These are phyloP conservation scores for Procambarus clarkii DNA, from an alignment of 1,140 invertebrate genomes.

Conservation along the genomic window DNA sequence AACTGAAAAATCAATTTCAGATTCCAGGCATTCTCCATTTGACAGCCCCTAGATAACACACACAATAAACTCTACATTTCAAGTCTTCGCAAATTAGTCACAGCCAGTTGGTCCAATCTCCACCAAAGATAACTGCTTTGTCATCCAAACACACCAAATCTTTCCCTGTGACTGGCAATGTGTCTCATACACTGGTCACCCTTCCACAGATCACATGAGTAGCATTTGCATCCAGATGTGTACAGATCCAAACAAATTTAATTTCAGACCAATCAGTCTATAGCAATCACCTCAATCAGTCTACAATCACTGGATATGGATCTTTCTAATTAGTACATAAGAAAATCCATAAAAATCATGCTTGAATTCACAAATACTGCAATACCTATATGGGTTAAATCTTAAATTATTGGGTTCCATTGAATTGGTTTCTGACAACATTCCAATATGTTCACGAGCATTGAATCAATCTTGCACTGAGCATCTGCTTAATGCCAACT, in stretches of 20 bases:
- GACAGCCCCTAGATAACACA: slow-evolving; percentile 64
- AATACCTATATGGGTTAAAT: slow-evolving; percentile 69
- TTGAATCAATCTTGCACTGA: slow-evolving; percentile 67
- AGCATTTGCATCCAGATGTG: slow-evolving; percentile 62
- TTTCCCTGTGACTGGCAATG: slow-evolving; percentile 67
- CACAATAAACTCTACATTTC: slow-evolving; percentile 68
- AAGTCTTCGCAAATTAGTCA: slow-evolving; percentile 67
- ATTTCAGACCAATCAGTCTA: slow-evolving; percentile 65
- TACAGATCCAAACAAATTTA: slow-evolving; percentile 60
- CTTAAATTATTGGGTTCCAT: slow-evolving; percentile 67
- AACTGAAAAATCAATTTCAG: slow-evolving; percentile 14
- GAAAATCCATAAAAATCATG: slow-evolving; percentile 70
- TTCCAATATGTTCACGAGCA: slow-evolving; percentile 68
- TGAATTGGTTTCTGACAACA: slow-evolving; percentile 70
- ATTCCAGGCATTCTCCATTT: slow-evolving; percentile 36
- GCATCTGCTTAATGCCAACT: slow-evolving; percentile 69
- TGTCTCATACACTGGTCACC: slow-evolving; percentile 52
- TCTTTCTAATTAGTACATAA: slow-evolving; percentile 69
- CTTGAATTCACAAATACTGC: slow-evolving; percentile 68
- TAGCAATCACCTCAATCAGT: slow-evolving; percentile 62
- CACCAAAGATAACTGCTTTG: slow-evolving; percentile 65
- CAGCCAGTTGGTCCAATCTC: slow-evolving; percentile 69
- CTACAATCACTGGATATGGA: slow-evolving; percentile 65
- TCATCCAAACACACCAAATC: slow-evolving; percentile 70
- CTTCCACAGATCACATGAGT: slow-evolving; percentile 42